Percentiles rank a stretch among this genome's conserved stretches.
Conservation (phyloP, 2,113 vertebrate genomes). For the Myotis lucifugus region DNA sequence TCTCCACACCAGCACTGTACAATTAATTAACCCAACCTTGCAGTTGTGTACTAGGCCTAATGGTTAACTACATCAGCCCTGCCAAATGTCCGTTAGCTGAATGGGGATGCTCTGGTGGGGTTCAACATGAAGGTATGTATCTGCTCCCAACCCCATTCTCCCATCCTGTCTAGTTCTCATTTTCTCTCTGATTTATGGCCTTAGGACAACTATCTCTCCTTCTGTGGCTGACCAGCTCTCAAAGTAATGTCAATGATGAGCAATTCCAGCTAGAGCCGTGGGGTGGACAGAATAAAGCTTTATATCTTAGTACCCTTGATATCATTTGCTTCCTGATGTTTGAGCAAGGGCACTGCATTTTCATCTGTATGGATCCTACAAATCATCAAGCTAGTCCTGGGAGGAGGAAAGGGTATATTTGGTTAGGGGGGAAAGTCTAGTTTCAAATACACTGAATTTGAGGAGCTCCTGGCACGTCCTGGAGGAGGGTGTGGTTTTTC, state of each 20-base stretch:
- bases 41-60: too few species aligned
- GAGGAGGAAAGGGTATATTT: not conserved
- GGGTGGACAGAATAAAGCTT: not conserved
- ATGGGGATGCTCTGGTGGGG: not conserved
- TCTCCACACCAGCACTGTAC: too few species aligned
- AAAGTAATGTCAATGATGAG: fast-evolving
- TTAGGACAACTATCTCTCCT: too few species aligned
- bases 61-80: fast-evolving
- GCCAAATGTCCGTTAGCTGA: not conserved
- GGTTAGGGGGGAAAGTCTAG: not conserved
- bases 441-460: not conserved
- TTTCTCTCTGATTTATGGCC: too few species aligned
- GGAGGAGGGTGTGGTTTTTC: not conserved
- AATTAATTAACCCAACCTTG: too few species aligned
- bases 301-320: not conserved
- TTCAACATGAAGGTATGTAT: not conserved
- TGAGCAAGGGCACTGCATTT: not conserved
- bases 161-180: too few species aligned
- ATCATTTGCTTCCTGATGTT: not conserved
- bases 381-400: not conserved
- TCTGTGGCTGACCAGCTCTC: not conserved
- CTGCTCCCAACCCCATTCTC: not conserved
- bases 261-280: not conserved
- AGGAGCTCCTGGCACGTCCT: not conserved
- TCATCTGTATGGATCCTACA: not conserved